These are phyloP conservation scores for Heliconius eleuchia DNA, from an alignment of 1,140 invertebrate species.

Conservation along the genomic window DNA sequence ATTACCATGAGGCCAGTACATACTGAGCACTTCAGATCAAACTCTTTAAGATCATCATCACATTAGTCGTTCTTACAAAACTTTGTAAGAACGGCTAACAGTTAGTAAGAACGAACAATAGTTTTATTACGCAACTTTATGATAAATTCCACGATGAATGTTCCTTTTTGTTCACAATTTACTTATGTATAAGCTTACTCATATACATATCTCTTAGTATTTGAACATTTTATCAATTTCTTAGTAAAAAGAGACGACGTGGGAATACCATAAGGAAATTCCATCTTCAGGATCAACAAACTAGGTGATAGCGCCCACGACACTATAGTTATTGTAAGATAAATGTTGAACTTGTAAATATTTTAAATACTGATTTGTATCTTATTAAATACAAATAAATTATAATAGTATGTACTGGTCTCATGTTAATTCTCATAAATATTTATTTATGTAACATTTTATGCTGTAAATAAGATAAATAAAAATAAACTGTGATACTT, in stretches of 20 bases:
- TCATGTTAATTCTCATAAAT: too few species aligned
- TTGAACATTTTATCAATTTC: not conserved
- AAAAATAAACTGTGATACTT: not conserved
- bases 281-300: not conserved
- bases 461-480: not conserved
- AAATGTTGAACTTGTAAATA: not conserved
- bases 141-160: not conserved
- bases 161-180: not conserved
- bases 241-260: not conserved
- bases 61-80: too few species aligned
- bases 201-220: not conserved
- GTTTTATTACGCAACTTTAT: not conserved
- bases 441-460: too few species aligned
- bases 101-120: too few species aligned
- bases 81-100: too few species aligned
- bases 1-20: too few species aligned
- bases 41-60: too few species aligned
- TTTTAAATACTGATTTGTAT: too few species aligned
- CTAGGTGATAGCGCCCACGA: not conserved
- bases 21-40: too few species aligned
- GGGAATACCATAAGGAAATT: slow-evolving; percentile 9
- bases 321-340: not conserved
- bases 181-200: not conserved
- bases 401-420: too few species aligned
- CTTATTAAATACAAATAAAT: too few species aligned